Conservation (phyloP, 2,888 invertebrate species). For the Minunthozetes semirufus region DNA sequence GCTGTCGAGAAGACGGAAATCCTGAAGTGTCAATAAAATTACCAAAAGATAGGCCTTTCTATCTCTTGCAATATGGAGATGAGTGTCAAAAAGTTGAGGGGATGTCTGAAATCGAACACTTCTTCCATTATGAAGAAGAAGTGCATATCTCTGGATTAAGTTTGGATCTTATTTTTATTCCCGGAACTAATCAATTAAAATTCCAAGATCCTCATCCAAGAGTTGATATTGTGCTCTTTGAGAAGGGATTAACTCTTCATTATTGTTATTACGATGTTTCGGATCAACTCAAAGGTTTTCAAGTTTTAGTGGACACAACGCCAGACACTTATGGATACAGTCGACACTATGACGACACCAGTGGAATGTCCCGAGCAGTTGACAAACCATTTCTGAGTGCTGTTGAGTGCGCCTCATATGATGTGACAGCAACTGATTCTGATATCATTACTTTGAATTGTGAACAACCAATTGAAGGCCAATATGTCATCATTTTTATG, state of each 20-base stretch:
- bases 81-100: slow-evolving; percentile 44
- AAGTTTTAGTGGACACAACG: slow-evolving; percentile 43
- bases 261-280: slow-evolving; percentile 45
- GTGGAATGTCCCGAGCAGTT: slow-evolving; percentile 43
- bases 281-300: slow-evolving; percentile 42
- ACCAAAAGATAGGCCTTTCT: slow-evolving; percentile 44
- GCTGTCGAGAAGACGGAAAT: slow-evolving; percentile 44
- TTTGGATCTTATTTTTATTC: slow-evolving; percentile 30
- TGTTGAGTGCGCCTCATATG: slow-evolving; percentile 43
- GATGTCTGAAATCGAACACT: slow-evolving; percentile 44
- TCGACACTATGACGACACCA: slow-evolving; percentile 42
- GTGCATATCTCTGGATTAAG: slow-evolving; percentile 21
- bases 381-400: slow-evolving; percentile 43
- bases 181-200: slow-evolving; percentile 35
- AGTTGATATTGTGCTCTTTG: slow-evolving; percentile 42
- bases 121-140: slow-evolving; percentile 44
- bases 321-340: slow-evolving; percentile 42
- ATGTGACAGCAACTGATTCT: slow-evolving; percentile 42
- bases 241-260: slow-evolving; percentile 43
- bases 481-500: slow-evolving; percentile 44
- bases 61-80: slow-evolving; percentile 43
- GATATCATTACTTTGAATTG: slow-evolving; percentile 42
- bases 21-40: slow-evolving; percentile 42
- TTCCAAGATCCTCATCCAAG: slow-evolving; percentile 43
- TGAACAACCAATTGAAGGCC: slow-evolving; percentile 44